Base-by-base conservation (phyloP, 2,888 invertebrate genomes). In the Leptinotarsa juncta region DNA sequence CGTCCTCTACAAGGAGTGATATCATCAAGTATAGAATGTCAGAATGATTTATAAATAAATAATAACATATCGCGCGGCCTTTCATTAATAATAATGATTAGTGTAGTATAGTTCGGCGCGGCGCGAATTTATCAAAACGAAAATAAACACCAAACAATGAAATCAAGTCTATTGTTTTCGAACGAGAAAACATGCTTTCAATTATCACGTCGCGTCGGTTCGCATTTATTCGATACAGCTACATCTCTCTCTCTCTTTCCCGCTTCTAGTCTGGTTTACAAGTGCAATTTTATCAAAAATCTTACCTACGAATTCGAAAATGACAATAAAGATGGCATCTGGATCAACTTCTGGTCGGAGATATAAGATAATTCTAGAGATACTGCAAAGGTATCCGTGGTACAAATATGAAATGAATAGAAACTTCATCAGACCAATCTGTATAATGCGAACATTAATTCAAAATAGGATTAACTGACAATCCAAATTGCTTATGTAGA, bases 31-130 rank as follows among this genome's bases (percentile, higher is more conserved):
- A 32, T 16, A 62, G 62, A 32, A 62, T 62, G 62, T 62, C 62
- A 62, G 62, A 62, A 62, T 42, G 62, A 62, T 62, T 62, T 62
- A 62, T 62, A 62, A 62, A 62, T 62, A 62, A 62, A 62, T 62
- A 62, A 62, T 62, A 62, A 62, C 42, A 16, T 62, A 62, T 42
- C 62, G 62, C 62, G 62, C 62, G 26, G 62, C 26, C 32, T 62
- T 62, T 62, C 62, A 62, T 62, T 62, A 62, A 62, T 62, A 62
- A 62, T 62, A 62, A 62, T 62, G 62, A 62, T 62, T 62, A 42
- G 62, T 62, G 62, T 62, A 32, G 60, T 60, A 60, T 42, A 42
- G 62, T 57, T 26, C 57, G 57, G 18, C n/a, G 32, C n/a, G 2
- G 62, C 62, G 62, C 62, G 62, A 62, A 62, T 62, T 62, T 62